phyloP scores from a whole-genome alignment of 2,797 vertebrate species.

The Sciurus vulgaris region DNA sequence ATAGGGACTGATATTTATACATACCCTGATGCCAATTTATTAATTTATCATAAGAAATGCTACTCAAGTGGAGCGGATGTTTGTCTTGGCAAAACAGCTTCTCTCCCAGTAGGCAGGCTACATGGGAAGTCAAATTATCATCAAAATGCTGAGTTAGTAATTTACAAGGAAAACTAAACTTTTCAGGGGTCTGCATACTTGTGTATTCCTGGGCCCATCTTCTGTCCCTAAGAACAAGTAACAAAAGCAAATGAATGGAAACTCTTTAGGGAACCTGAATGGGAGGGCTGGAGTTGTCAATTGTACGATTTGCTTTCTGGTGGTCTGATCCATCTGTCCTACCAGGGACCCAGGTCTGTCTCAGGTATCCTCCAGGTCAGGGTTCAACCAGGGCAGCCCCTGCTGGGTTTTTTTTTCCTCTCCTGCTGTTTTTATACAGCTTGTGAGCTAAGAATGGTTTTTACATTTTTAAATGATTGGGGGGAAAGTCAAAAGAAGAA shows the following conservation, averaged over 20 bases:
- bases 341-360: neutral
- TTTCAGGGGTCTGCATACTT: neutral
- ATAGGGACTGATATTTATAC: slow-evolving; percentile 56
- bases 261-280: fast-evolving
- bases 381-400: too few relatives aligned
- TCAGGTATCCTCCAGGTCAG: neutral
- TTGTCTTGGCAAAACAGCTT: slow-evolving; percentile 57
- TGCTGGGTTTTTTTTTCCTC: neutral
- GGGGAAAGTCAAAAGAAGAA: slow-evolving; percentile 1
- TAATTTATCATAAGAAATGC: slow-evolving; percentile 80
- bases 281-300: neutral
- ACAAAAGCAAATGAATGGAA: neutral
- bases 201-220: neutral
- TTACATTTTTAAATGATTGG: slow-evolving; percentile 40
- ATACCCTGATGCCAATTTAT: slow-evolving; percentile 69
- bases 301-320: neutral
- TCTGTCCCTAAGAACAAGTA: neutral
- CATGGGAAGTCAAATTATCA: slow-evolving; percentile 61
- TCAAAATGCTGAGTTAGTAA: slow-evolving; percentile 50
- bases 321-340: neutral
- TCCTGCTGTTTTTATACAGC: neutral
- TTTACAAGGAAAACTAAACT: slow-evolving; percentile 37
- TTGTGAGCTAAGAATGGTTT: neutral
- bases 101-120: slow-evolving; percentile 67
- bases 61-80: slow-evolving; percentile 69